Evolutionary conservation across 2,113 vertebrate genomes (phyloP).

Genomic region (Chlamydotis undulata): DNA sequence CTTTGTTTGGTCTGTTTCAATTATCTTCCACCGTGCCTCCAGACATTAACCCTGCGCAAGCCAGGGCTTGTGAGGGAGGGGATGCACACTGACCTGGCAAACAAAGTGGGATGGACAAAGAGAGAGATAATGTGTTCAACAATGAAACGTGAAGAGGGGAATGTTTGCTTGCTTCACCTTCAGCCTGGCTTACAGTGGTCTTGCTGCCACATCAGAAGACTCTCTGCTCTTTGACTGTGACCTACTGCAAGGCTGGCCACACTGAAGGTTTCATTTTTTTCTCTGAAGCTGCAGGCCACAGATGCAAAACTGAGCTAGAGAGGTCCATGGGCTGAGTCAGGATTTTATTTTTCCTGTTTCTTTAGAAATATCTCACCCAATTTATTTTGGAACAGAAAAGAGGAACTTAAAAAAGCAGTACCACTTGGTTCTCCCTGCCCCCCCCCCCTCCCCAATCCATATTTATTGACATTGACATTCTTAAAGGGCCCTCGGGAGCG

Average conservation of each 20-base stretch:
- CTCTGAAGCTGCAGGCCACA: not conserved
- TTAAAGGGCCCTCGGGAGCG: not conserved
- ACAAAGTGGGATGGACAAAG: not conserved
- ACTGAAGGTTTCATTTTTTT: not conserved
- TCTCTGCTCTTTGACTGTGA: not conserved
- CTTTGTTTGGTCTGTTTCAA: not conserved
- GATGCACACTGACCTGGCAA: not conserved
- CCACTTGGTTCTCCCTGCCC: not conserved
- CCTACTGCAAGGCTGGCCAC: not conserved
- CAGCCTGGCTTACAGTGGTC: not conserved
- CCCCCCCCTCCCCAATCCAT: not conserved
- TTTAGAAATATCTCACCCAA: not conserved
- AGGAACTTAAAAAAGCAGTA: not conserved
- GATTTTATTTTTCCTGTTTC: not conserved
- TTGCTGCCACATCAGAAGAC: not conserved
- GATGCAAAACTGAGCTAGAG: not conserved
- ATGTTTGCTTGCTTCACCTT: not conserved
- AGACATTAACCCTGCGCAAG: not conserved
- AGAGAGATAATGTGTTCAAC: accelerated
- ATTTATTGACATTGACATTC: not conserved
- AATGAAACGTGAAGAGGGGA: not conserved
- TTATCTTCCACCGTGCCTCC: not conserved
- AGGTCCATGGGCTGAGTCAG: not conserved
- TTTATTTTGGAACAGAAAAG: not conserved
- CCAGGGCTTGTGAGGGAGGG: not conserved